A percentile compares a stretch with the other conserved stretches of the same genome.
phyloP scores from a whole-genome alignment of 2,113 vertebrate genomes.

The Eonycteris spelaea region DNA sequence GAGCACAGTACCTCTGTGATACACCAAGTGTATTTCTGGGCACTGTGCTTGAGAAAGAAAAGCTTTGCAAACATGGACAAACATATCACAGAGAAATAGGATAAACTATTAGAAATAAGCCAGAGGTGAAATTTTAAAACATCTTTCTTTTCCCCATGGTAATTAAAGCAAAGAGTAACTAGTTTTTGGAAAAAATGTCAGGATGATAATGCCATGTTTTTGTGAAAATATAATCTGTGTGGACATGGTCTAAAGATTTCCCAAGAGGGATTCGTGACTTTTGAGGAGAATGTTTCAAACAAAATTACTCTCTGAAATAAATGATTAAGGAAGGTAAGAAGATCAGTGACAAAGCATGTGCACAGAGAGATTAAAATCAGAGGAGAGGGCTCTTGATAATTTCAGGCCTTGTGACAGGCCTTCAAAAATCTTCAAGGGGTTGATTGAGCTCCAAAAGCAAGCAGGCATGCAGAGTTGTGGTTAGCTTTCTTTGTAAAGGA shows the following conservation, averaged over 20 bases:
- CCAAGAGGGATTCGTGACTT: not conserved
- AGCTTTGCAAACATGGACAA: not conserved
- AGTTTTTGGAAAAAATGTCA: not conserved
- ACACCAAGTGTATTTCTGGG: not conserved
- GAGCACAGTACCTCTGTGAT: not conserved
- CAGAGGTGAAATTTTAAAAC: not conserved
- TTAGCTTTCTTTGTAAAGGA: not conserved
- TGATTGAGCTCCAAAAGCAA: not conserved
- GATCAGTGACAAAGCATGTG: not conserved
- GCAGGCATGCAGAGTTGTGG: not conserved
- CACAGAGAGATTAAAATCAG: not conserved
- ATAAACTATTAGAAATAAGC: not conserved
- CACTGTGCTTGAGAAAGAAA: not conserved
- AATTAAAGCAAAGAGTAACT: not conserved
- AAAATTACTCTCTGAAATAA: not conserved
- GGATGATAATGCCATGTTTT: not conserved
- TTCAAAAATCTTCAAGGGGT: not conserved
- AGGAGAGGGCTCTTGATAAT: not conserved
- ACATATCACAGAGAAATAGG: not conserved
- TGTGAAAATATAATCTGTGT: not conserved
- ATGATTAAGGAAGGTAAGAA: not conserved
- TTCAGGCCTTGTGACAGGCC: not conserved
- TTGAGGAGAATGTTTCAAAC: slow-evolving; percentile 35
- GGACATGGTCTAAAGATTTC: not conserved
- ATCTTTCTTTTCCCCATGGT: not conserved